Evolutionary conservation across 2,113 vertebrate species (phyloP).

Genomic region (Upupa epops): DNA sequence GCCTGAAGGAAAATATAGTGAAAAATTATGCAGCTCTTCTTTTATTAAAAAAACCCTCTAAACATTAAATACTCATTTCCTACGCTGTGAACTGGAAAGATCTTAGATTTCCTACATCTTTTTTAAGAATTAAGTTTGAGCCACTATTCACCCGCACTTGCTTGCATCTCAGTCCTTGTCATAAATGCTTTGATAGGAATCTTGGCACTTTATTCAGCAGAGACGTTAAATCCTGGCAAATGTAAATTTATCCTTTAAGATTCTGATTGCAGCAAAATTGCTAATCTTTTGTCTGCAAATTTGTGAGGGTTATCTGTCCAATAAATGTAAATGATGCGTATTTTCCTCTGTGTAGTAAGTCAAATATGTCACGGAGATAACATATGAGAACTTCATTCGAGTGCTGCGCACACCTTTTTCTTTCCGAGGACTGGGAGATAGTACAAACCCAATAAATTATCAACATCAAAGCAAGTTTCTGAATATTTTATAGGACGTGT

Average conservation of each 20-base stretch:
- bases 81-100: not conserved
- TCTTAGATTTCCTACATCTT: not conserved
- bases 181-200: not conserved
- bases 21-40: not conserved
- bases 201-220: not conserved
- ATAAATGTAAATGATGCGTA: not conserved
- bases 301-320: not conserved
- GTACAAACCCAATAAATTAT: not conserved
- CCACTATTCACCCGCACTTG: not conserved
- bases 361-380: not conserved
- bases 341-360: not conserved
- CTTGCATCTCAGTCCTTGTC: not conserved
- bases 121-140: not conserved
- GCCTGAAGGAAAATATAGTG: not conserved
- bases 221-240: not conserved
- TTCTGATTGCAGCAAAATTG: not conserved
- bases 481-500: not conserved
- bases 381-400: not conserved
- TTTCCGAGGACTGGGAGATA: constrained; percentile 14
- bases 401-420: not conserved
- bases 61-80: not conserved
- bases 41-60: not conserved
- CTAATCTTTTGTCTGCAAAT: not conserved
- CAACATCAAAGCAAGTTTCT: constrained; percentile 15
- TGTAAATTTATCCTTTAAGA: not conserved